Percentiles rank a stretch among this genome's conserved stretches.
Conservation (phyloP, 2,888 invertebrate species). For the Sinotaia quadrata region DNA sequence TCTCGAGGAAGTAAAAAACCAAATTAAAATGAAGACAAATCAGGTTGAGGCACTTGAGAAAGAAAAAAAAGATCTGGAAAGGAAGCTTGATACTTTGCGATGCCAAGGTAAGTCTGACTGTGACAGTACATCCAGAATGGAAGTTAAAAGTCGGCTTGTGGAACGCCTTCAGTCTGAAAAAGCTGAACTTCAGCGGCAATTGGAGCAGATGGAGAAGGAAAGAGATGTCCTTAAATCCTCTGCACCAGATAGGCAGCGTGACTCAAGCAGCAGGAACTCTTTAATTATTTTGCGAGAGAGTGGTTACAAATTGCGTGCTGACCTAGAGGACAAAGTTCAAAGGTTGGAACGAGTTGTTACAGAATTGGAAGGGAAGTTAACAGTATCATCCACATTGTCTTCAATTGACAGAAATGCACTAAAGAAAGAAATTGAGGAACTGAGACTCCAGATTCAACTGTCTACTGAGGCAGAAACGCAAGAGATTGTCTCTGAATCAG, state of each 20-base stretch:
- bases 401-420: conserved; percentile 31
- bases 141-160: conserved; percentile 30
- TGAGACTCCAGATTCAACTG: conserved; percentile 12
- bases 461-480: conserved; percentile 43
- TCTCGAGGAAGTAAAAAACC: conserved; percentile 12
- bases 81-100: conserved; percentile 39
- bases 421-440: conserved; percentile 38
- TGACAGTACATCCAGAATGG: conserved; percentile 22
- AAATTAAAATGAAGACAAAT: conserved; percentile 35
- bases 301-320: conserved; percentile 70
- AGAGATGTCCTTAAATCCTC: conserved; percentile 26
- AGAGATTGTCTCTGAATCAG: conserved; percentile 33
- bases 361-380: conserved; percentile 44
- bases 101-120: conserved; percentile 41
- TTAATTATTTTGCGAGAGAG: conserved; percentile 30
- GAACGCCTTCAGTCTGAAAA: conserved; percentile 45
- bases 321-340: conserved; percentile 67
- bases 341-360: conserved; percentile 67
- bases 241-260: not conserved
- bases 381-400: conserved; percentile 5
- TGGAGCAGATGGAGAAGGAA: conserved; percentile 43
- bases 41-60: conserved; percentile 36
- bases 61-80: conserved; percentile 34
- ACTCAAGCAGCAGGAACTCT: conserved; percentile 25
- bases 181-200: conserved; percentile 41